phyloP scores from a whole-genome alignment of 2,797 vertebrate species.

The Rhodeus uyekii region DNA sequence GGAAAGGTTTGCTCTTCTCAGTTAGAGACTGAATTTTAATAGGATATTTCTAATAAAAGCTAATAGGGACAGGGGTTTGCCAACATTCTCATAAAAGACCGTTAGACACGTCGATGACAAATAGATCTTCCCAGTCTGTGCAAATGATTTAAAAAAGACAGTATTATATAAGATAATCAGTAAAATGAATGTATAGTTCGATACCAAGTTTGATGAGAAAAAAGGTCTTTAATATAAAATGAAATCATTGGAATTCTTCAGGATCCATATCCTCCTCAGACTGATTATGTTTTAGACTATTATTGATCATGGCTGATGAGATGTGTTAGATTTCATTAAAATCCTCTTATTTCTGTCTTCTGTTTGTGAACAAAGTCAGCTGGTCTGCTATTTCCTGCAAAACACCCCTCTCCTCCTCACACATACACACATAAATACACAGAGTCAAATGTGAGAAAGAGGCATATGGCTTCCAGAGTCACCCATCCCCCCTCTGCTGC shows the following conservation, averaged over 20 bases:
- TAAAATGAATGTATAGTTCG: slow-evolving; percentile 42
- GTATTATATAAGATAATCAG: slow-evolving; percentile 14
- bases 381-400: slow-evolving; percentile 39
- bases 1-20: not conserved
- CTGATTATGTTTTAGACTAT: slow-evolving; percentile 13
- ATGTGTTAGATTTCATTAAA: slow-evolving; percentile 38
- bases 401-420: slow-evolving; percentile 29
- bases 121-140: not conserved
- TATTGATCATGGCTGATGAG: slow-evolving; percentile 44
- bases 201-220: slow-evolving; percentile 35
- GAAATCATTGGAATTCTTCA: slow-evolving; percentile 27
- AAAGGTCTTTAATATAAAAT: slow-evolving; percentile 25
- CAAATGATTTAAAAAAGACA: slow-evolving; percentile 3
- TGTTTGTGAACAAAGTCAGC: slow-evolving; percentile 51
- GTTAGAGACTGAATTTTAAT: slow-evolving; percentile 29
- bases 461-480: slow-evolving; percentile 58
- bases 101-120: not conserved
- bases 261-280: slow-evolving; percentile 10
- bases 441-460: slow-evolving; percentile 56
- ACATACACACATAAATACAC: slow-evolving; percentile 52
- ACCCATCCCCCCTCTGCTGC: slow-evolving; percentile 43
- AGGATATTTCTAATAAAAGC: slow-evolving; percentile 7
- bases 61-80: not conserved
- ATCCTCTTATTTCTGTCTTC: slow-evolving; percentile 25
- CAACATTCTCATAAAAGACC: slow-evolving; percentile 19